These are phyloP conservation scores for Coelinius sp. DNA, from an alignment of 2,888 invertebrate species.

Conservation along the genomic window DNA sequence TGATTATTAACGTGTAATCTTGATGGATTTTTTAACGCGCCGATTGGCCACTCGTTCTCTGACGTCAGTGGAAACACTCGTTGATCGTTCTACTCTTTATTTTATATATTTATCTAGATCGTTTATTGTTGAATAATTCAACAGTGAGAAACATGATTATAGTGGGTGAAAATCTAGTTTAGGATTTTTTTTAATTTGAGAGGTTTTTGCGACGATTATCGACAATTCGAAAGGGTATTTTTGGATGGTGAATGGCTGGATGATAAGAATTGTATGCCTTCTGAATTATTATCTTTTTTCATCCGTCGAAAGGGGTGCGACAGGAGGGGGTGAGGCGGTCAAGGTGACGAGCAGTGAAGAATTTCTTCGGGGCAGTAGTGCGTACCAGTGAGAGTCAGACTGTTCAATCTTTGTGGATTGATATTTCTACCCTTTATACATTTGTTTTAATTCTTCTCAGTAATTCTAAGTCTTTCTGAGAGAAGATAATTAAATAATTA, in stretches of 20 bases:
- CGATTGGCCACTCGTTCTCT: constrained; percentile 30
- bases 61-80: constrained; percentile 38
- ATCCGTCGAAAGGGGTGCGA: background rate
- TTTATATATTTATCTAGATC: constrained; percentile 7
- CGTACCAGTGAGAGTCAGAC: background rate
- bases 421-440: background rate
- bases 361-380: constrained; percentile 3
- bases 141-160: no score
- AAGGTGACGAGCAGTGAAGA: background rate
- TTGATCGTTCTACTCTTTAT: constrained; percentile 6
- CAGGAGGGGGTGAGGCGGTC: background rate
- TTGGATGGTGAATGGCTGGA: background rate
- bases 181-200: background rate
- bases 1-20: constrained; percentile 16
- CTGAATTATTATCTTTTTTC: background rate
- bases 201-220: background rate
- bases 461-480: no score
- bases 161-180: background rate
- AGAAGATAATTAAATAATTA: no score
- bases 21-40: constrained; percentile 30
- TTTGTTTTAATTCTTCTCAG: background rate
- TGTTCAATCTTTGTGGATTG: background rate
- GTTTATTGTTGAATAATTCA: constrained; percentile 5
- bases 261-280: background rate
- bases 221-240: background rate